These are phyloP conservation scores for Enteromius fasciolatus DNA, from an alignment of 2,797 vertebrate species.

Conservation along the genomic window DNA sequence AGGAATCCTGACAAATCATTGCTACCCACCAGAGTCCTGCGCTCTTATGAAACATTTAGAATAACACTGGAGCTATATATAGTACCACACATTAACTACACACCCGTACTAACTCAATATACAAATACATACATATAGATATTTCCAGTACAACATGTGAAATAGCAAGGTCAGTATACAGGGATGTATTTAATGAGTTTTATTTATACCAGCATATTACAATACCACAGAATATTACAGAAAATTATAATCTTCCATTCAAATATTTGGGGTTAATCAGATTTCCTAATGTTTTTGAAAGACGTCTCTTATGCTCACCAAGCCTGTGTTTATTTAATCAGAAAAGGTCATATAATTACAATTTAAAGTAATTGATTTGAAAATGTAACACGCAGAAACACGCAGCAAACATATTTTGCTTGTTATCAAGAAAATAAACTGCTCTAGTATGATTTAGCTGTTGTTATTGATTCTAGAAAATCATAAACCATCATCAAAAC, in stretches of 20 bases:
- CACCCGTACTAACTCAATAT: neutral
- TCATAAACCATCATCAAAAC: too few relatives aligned
- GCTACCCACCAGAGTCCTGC: neutral
- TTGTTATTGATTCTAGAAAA: too few relatives aligned
- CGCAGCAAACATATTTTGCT: too few relatives aligned
- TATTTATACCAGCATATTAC: neutral
- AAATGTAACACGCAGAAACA: too few relatives aligned
- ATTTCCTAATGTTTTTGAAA: neutral
- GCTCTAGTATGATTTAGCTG: too few relatives aligned
- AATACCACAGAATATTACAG: neutral
- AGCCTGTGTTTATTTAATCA: neutral
- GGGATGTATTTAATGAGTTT: neutral
- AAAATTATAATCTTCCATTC: neutral
- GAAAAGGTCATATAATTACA: neutral
- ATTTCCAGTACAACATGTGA: too few relatives aligned
- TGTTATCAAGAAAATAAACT: too few relatives aligned
- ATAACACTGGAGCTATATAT: neutral
- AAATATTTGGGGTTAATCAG: neutral
- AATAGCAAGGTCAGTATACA: neutral
- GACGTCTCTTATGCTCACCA: neutral
- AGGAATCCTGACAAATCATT: neutral
- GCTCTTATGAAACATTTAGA: neutral
- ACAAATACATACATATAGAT: neutral
- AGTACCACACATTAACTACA: neutral
- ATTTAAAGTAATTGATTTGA: neutral